These are phyloP conservation scores for Carabus problematicus DNA, from an alignment of 2,888 invertebrate genomes.

Conservation along the genomic window DNA sequence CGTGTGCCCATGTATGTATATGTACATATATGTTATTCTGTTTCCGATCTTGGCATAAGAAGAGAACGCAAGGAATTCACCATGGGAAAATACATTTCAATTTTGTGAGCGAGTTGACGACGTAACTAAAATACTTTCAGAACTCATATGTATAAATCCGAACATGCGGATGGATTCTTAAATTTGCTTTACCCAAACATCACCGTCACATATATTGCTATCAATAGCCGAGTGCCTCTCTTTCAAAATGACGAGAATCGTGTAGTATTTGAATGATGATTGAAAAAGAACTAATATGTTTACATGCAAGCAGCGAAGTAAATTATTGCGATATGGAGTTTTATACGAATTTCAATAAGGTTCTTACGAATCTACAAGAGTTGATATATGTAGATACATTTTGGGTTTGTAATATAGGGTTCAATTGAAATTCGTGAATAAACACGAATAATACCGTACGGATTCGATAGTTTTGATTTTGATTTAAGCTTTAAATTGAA, in stretches of 20 bases:
- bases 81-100: slow-evolving; percentile 39
- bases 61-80: slow-evolving; percentile 24
- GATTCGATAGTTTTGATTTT: too few species aligned
- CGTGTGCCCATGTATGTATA: neutral
- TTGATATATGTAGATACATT: too few species aligned
- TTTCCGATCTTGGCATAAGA: slow-evolving; percentile 27
- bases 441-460: too few species aligned
- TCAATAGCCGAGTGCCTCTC: neutral
- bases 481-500: too few species aligned
- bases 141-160: neutral
- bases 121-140: slow-evolving; percentile 27
- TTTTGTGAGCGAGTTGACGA: slow-evolving; percentile 34
- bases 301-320: neutral
- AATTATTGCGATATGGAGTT: neutral
- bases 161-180: slow-evolving; percentile 12
- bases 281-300: neutral
- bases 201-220: neutral
- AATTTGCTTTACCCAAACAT: slow-evolving; percentile 27
- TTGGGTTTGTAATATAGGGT: too few species aligned
- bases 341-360: too few species aligned
- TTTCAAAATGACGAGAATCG: too few species aligned
- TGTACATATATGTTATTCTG: slow-evolving; percentile 31
- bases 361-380: too few species aligned
- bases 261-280: neutral
- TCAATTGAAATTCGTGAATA: too few species aligned